These are phyloP conservation scores for Bellardia bayeri DNA, from an alignment of 2,888 invertebrate species.

Conservation along the genomic window DNA sequence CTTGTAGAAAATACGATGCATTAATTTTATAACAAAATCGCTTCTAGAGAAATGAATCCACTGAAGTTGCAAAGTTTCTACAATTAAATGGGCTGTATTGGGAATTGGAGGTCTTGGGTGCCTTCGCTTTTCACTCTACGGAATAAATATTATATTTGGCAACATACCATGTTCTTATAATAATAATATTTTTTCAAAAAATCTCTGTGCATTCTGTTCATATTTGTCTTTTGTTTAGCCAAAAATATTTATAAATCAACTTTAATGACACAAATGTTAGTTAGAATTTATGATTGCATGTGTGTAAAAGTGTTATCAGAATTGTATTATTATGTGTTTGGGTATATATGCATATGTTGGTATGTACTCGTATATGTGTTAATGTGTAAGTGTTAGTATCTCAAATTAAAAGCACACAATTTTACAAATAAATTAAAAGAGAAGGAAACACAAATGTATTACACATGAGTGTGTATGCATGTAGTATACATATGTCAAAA, in stretches of 20 bases:
- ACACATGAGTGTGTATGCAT: slow-evolving; percentile 34
- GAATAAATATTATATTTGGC: no score
- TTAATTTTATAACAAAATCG: no score
- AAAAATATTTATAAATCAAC: background rate
- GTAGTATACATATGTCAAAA: slow-evolving; percentile 33
- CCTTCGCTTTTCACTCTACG: no score
- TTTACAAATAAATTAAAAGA: slow-evolving; percentile 29
- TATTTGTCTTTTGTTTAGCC: background rate
- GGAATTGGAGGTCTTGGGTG: no score
- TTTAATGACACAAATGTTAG: background rate
- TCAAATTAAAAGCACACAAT: slow-evolving; percentile 39
- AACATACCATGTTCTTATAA: no score
- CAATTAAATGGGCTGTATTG: no score
- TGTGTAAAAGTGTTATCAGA: background rate
- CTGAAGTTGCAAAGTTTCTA: no score
- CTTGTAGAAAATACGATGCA: no score
- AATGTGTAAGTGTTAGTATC: slow-evolving; percentile 12
- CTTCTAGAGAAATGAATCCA: no score
- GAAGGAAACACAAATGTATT: slow-evolving; percentile 38
- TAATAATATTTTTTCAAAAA: background rate
- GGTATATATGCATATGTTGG: background rate
- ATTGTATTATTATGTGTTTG: background rate
- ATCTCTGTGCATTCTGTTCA: background rate
- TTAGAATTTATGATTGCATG: background rate
- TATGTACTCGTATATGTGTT: background rate